phyloP scores from a whole-genome alignment of 2,797 vertebrate genomes.

The Gymnocypris eckloni region DNA sequence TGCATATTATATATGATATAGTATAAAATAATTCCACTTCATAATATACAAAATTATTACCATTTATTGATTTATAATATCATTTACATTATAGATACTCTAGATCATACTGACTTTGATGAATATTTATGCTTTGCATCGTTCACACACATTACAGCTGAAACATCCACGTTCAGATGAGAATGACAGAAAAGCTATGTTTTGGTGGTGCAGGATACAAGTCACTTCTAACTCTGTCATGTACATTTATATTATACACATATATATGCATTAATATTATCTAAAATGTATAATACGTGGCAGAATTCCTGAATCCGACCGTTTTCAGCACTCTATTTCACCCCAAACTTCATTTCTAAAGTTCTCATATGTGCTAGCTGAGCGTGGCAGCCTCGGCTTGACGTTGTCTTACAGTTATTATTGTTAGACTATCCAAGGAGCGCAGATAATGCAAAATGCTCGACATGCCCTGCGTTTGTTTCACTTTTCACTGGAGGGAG shows the following conservation, averaged over 20 bases:
- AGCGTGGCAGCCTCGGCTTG: slow-evolving; percentile 79
- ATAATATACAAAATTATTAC: background rate
- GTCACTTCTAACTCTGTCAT: background rate
- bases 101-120: background rate
- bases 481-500: slow-evolving; percentile 87
- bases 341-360: slow-evolving; percentile 60
- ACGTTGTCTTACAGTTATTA: slow-evolving; percentile 82
- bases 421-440: slow-evolving; percentile 83
- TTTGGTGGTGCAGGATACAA: background rate
- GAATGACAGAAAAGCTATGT: background rate
- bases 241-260: background rate
- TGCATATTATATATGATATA: background rate
- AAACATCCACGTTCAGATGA: background rate
- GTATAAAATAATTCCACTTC: background rate
- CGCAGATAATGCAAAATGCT: slow-evolving; percentile 85
- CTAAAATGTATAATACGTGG: background rate
- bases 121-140: background rate
- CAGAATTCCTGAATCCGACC: background rate
- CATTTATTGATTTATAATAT: background rate
- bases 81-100: background rate
- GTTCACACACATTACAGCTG: background rate
- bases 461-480: slow-evolving; percentile 82
- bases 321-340: slow-evolving; percentile 43
- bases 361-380: slow-evolving; percentile 74
- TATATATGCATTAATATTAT: background rate